Evolutionary conservation across 2,888 invertebrate genomes (phyloP).

Genomic region (Oxystoma pomonae): DNA sequence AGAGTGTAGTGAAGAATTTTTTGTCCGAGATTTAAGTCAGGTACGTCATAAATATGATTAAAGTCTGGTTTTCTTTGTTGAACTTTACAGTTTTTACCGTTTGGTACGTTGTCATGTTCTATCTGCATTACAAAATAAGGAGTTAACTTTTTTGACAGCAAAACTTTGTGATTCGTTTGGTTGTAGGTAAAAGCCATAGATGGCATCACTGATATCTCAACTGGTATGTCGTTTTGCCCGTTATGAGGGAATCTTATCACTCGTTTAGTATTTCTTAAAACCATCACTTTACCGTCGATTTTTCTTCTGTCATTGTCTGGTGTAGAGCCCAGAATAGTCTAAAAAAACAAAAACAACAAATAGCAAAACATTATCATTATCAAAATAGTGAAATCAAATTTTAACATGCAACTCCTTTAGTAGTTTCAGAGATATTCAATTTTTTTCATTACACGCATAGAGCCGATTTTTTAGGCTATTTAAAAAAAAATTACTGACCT

Average conservation of each 20-base stretch:
- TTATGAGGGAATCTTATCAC: constrained; percentile 62
- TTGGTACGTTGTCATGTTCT: constrained; percentile 26
- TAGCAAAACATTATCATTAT: too few relatives aligned
- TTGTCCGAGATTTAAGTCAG: constrained; percentile 34
- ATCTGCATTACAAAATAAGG: constrained; percentile 33
- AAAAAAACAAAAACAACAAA: constrained; percentile 34
- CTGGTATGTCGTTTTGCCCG: constrained; percentile 39
- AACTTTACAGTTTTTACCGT: constrained; percentile 10
- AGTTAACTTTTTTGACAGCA: constrained; percentile 34
- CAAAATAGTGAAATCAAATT: too few relatives aligned
- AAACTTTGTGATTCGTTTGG: constrained; percentile 37
- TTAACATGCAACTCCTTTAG: too few relatives aligned
- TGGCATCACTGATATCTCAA: constrained; percentile 46
- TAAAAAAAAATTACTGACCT: too few relatives aligned
- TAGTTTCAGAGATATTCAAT: too few relatives aligned
- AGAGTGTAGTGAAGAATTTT: constrained; percentile 45
- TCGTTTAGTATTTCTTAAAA: constrained; percentile 69
- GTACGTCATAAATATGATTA: constrained; percentile 32
- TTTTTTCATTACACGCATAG: too few relatives aligned
- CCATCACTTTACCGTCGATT: constrained; percentile 55
- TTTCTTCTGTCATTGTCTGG: constrained; percentile 52
- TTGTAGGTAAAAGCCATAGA: constrained; percentile 45
- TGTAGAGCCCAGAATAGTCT: constrained; percentile 53
- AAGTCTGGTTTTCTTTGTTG: constrained; percentile 23
- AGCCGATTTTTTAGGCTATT: too few relatives aligned